A percentile compares a stretch with the other conserved stretches of the same genome.
Conservation (phyloP, 1,140 invertebrate genomes). For the Delia radicum region DNA sequence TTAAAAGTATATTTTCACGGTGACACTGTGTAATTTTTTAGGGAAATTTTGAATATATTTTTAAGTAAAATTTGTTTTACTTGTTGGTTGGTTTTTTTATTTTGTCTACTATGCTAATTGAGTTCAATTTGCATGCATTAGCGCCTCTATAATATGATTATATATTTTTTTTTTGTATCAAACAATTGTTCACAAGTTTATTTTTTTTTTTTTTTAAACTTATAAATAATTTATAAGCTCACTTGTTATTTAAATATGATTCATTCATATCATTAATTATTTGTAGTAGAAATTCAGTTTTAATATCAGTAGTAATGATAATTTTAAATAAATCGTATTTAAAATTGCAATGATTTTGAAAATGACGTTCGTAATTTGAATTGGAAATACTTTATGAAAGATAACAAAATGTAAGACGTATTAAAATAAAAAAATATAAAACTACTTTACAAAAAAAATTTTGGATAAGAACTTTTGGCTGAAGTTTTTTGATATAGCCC, state of each 20-base stretch:
- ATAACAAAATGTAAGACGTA: no score
- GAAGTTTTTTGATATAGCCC: no score
- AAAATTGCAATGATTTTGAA: neutral
- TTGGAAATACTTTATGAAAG: neutral
- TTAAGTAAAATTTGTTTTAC: neutral
- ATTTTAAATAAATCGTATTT: neutral
- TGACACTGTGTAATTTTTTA: no score
- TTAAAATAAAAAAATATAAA: no score
- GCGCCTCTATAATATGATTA: conserved; percentile 10
- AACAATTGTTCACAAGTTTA: neutral
- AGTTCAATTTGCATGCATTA: conserved; percentile 18
- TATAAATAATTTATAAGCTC: conserved; percentile 19
- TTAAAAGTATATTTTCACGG: no score
- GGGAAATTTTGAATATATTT: neutral
- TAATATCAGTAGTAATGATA: neutral
- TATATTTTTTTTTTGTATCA: neutral
- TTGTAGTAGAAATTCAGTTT: neutral
- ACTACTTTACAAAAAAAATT: no score
- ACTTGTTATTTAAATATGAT: conserved; percentile 2
- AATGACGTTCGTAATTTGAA: neutral
- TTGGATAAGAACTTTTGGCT: no score
- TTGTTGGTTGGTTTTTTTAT: neutral
- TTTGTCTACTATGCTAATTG: conserved; percentile 6
- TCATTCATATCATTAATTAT: neutral
- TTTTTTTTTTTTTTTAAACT: neutral